Percentiles rank a stretch among this genome's conserved stretches.
phyloP scores from a whole-genome alignment of 2,113 vertebrate genomes.

The Alosa alosa region DNA sequence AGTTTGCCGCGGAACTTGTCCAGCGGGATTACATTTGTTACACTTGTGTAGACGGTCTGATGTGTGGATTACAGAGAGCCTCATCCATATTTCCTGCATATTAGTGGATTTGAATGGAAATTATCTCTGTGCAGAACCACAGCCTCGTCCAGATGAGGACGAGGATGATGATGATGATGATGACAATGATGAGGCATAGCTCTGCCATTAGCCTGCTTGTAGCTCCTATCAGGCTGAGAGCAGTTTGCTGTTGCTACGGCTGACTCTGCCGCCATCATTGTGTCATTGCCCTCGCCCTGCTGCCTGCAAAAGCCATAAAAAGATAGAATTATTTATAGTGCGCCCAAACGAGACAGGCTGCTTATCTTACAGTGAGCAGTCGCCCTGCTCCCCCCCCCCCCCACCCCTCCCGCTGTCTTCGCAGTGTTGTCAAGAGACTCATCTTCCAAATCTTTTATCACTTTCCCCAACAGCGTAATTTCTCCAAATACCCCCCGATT shows the following conservation, averaged over 20 bases:
- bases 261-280: conserved; percentile 20
- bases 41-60: conserved; percentile 44
- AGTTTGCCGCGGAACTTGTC: conserved; percentile 34
- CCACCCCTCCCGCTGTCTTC: conserved; percentile 31
- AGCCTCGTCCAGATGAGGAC: conserved; percentile 27
- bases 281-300: conserved; percentile 50
- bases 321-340: conserved; percentile 70
- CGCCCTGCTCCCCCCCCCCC: conserved; percentile 32
- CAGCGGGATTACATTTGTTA: conserved; percentile 49
- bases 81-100: conserved; percentile 44
- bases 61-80: conserved; percentile 54
- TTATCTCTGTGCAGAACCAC: conserved; percentile 44
- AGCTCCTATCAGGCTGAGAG: neutral
- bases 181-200: neutral
- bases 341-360: conserved; percentile 53
- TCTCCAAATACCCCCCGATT: conserved; percentile 59
- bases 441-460: conserved; percentile 56
- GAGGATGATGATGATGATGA: neutral
- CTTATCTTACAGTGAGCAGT: conserved; percentile 63
- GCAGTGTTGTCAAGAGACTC: conserved; percentile 44
- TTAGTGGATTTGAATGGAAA: conserved; percentile 58
- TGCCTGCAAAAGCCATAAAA: conserved; percentile 60
- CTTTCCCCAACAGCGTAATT: conserved; percentile 46
- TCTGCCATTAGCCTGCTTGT: neutral
- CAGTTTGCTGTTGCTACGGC: conserved; percentile 7